Percentiles rank a stretch among this genome's conserved stretches.
Conservation (phyloP, 92 coral and sea anemone genomes). For the Blastomussa wellsi region DNA sequence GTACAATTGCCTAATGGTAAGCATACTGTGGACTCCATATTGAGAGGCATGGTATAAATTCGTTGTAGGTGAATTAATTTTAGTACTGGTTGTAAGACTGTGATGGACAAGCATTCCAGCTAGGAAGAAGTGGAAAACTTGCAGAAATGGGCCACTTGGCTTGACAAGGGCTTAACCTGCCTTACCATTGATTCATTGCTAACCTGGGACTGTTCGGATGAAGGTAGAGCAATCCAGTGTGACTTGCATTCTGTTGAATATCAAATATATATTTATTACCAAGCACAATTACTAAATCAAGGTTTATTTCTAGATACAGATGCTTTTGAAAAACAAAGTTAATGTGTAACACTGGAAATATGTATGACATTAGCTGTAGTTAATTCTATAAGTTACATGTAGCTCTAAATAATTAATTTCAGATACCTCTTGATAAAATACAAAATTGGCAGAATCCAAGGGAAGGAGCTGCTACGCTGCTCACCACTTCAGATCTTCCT, state of each 20-base stretch:
- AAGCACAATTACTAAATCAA: background rate
- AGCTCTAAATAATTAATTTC: background rate
- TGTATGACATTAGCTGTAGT: background rate
- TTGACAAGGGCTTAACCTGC: no score
- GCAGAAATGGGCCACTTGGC: no score
- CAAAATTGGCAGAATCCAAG: slow-evolving; percentile 91
- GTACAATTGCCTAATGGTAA: no score
- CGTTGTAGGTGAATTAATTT: no score
- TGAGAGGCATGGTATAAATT: no score
- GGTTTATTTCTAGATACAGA: background rate
- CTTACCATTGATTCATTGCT: background rate
- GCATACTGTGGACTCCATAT: no score
- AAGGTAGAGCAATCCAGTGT: slow-evolving; percentile 59
- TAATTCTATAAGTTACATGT: background rate
- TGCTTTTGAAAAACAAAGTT: background rate
- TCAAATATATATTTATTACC: background rate
- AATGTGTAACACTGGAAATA: background rate
- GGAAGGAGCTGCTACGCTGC: slow-evolving; percentile 58
- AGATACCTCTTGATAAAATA: slow-evolving; percentile 59
- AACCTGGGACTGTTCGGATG: slow-evolving; percentile 72
- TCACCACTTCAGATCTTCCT: slow-evolving; percentile 43
- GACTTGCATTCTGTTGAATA: slow-evolving; percentile 26
- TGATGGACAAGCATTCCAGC: no score
- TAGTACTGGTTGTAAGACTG: no score
- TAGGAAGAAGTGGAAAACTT: no score